Conservation (phyloP, 1,140 invertebrate species). For the Heterodera carotae region DNA sequence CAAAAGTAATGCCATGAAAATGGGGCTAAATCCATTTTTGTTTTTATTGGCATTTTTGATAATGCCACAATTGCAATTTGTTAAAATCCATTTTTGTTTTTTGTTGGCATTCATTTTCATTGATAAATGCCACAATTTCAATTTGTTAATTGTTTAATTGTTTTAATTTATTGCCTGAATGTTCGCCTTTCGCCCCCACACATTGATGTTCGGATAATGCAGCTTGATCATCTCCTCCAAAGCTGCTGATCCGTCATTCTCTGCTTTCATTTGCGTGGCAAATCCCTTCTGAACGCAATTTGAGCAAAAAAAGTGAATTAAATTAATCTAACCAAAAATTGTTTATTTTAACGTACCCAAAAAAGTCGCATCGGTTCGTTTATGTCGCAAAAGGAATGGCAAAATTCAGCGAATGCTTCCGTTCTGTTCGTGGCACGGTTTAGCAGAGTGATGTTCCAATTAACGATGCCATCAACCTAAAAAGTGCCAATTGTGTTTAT, state of each 20-base stretch:
- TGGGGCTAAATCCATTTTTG: constrained; percentile 37
- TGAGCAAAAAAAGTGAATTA: neutral
- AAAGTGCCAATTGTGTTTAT: neutral
- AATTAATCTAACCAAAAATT: constrained; percentile 1
- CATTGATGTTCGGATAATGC: constrained; percentile 49
- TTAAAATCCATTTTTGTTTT: neutral
- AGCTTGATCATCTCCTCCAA: constrained; percentile 38
- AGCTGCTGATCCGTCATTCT: neutral
- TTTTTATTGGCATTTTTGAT: no score
- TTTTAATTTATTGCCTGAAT: no score
- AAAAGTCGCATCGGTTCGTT: constrained; percentile 59
- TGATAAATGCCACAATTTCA: no score
- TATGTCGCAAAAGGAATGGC: constrained; percentile 54
- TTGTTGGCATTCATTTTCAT: no score
- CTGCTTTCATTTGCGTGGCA: neutral
- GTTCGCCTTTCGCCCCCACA: constrained; percentile 52
- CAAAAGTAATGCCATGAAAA: constrained; percentile 55
- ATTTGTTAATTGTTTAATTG: no score
- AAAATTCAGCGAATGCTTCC: constrained; percentile 58
- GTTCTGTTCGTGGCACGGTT: constrained; percentile 48
- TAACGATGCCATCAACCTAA: constrained; percentile 42
- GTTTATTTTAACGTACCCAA: constrained; percentile 29
- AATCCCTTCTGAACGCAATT: constrained; percentile 37
- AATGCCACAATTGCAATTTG: no score
- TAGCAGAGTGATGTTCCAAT: constrained; percentile 55